Evolutionary conservation across 2,888 invertebrate species (phyloP).

Genomic region (Carcina quercana): DNA sequence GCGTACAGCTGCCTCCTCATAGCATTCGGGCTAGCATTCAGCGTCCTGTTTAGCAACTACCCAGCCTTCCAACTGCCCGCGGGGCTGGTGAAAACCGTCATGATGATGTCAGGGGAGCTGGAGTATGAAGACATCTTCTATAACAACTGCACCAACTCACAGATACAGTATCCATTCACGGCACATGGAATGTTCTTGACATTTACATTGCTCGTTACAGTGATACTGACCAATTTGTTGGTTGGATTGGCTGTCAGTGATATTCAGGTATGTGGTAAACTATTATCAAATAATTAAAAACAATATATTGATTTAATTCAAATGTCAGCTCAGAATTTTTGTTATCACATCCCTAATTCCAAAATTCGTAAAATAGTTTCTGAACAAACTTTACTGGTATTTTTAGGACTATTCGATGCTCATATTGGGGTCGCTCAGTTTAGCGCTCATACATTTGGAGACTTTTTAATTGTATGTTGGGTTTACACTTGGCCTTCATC

Average conservation of each 20-base stretch:
- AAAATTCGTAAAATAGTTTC: too few species aligned
- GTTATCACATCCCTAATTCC: too few species aligned
- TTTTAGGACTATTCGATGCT: too few species aligned
- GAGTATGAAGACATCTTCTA: conserved; percentile 91
- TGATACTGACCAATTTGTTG: conserved; percentile 87
- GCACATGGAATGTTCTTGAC: conserved; percentile 84
- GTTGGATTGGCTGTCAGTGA: conserved; percentile 91
- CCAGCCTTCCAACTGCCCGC: conserved; percentile 80
- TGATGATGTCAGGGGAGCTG: conserved; percentile 92
- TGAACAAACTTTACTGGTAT: too few species aligned
- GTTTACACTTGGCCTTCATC: too few species aligned
- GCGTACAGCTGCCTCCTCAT: conserved; percentile 87
- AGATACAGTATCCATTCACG: conserved; percentile 80
- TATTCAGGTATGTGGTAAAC: conserved; percentile 77
- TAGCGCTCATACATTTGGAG: too few species aligned
- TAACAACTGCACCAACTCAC: conserved; percentile 54
- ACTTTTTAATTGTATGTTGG: too few species aligned
- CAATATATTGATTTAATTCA: too few species aligned
- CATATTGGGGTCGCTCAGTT: too few species aligned
- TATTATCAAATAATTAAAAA: too few species aligned
- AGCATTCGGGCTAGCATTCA: conserved; percentile 87
- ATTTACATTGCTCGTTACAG: conserved; percentile 86
- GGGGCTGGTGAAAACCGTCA: conserved; percentile 83
- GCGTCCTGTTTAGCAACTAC: conserved; percentile 86
- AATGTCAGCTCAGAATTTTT: too few species aligned